Evolutionary conservation across 92 coral and sea anemone genomes (phyloP), one percentile per base, ranked within the genome.

Genomic region (Palythoa caribaeorum): DNA sequence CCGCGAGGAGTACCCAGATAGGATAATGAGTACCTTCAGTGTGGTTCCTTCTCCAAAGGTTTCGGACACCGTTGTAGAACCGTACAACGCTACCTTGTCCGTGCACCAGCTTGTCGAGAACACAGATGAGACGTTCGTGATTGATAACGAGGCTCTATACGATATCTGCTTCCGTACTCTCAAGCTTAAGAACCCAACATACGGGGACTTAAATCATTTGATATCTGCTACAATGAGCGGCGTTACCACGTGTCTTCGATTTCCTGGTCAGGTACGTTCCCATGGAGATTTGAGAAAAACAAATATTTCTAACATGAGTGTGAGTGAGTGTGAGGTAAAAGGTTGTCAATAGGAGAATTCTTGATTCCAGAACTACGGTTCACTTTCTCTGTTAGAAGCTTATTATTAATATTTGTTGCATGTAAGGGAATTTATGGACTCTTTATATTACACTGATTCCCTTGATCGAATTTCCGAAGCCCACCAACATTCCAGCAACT

Each of bases 21-120:
- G 98, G 87, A 94, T 96, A 8, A 94, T 96, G 97, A 87, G 91
- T 62, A 88, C 98, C 50, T 96, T 94, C 87, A 96, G 98, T 53
- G 98, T 96, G 81, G 97, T 96, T 14, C 98, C 98, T 1, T 96
- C 98, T 8, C 98, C 98, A 15, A 96, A 96, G 89, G 96, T 94
- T 35, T 96, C 98, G 13, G 98, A 96, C 65, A 92, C 95, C 3
- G 98, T 96, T 1, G 98, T 96, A 37, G 98, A 96, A 79, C 98
- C 98, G 0, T 96, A 96, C 68, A 96, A 96, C 57, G 98, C 98
- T 36, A 96, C 98, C n/a, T 89, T 96, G 20, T 96, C 98, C 1
- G 96, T 96, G 77, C 98, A 96, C 68, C 98, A 96, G 88, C 87
- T 96, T 90, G 94, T 96, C 54, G 98, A 96, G 91, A 96, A 96